Percentiles rank a stretch among this genome's conserved stretches.
Conservation (phyloP, 2,113 vertebrate species). For the Corynorhinus townsendii region DNA sequence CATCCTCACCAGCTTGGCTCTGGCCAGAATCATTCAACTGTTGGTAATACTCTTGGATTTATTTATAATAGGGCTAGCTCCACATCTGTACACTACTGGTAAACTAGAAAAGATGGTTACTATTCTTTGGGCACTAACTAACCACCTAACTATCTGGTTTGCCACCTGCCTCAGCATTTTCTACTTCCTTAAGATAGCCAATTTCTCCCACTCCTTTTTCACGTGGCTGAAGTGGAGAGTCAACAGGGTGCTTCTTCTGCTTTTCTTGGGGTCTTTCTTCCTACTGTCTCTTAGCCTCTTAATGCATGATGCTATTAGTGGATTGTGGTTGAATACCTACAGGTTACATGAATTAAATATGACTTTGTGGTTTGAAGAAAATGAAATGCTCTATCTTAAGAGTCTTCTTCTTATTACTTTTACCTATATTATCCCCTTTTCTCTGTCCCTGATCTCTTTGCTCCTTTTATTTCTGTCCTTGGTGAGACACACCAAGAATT, state of each 20-base stretch:
- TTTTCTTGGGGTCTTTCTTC: neutral
- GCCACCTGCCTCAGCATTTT: neutral
- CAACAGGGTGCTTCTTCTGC: neutral
- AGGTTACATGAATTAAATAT: neutral
- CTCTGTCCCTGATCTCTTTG: neutral
- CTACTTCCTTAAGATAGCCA: neutral
- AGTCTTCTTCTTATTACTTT: neutral
- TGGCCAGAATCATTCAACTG: neutral
- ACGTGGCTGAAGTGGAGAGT: neutral
- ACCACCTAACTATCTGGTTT: neutral
- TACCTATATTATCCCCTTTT: neutral
- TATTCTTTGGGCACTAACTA: neutral
- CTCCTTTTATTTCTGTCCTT: neutral
- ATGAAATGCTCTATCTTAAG: fast-evolving
- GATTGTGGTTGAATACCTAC: neutral
- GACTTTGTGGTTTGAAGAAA: neutral
- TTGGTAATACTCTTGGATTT: neutral
- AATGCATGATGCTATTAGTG: neutral
- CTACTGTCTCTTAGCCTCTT: neutral
- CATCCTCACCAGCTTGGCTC: neutral
- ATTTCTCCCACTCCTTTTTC: neutral
- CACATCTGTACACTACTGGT: neutral
- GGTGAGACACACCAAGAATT: conserved; percentile 21
- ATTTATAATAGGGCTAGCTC: neutral
- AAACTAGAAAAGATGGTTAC: neutral